Evolutionary conservation across 2,888 invertebrate species (phyloP), one percentile per base, ranked within the genome.

Genomic region (Drosophila neutralis): DNA sequence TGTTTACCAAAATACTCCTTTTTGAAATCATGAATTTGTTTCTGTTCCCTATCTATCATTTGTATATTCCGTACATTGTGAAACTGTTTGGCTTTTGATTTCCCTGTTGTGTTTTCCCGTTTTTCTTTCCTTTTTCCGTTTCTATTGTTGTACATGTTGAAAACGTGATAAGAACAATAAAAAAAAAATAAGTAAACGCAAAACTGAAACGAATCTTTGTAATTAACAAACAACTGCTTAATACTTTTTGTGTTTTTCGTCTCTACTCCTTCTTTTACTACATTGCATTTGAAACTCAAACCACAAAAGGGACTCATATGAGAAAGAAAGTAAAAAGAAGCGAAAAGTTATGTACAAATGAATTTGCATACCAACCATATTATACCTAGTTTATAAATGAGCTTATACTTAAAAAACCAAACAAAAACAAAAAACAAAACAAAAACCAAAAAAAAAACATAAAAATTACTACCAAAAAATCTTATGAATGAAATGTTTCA

Each of bases 281-380:
- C 89, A 91, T 91, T 90, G 91, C 89, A 87, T 87, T 87, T 73
- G 53, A 68, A 78, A 77, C 77, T 77, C 62, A 87, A 74, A 87
- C 85, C 78, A 88, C 89, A 87, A 89, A 91, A 91, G 92, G 87
- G 87, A 91, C 83, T 91, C 91, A 84, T 89, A 91, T 89, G 91
- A 92, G 88, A 91, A 91, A 90, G 90, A 91, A 91, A 91, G 90
- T 90, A 92, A 91, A 90, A 91, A 91, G 87, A 91, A 91, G 86
- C 89, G 82, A 89, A 91, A 90, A 89, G 86, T 90, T 90, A 84
- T 83, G 88, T 89, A 90, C 83, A 84, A 86, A 83, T 87, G 74
- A 83, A 77, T 72, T 72, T 77, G 68, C 76, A 69, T 67, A 77
- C 52, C 52, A 57, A 57, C 57, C 54, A 52, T 66, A 75, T 57